Base-by-base conservation (phyloP, 2,888 invertebrate species). In the Pyrrhosoma nymphula region DNA sequence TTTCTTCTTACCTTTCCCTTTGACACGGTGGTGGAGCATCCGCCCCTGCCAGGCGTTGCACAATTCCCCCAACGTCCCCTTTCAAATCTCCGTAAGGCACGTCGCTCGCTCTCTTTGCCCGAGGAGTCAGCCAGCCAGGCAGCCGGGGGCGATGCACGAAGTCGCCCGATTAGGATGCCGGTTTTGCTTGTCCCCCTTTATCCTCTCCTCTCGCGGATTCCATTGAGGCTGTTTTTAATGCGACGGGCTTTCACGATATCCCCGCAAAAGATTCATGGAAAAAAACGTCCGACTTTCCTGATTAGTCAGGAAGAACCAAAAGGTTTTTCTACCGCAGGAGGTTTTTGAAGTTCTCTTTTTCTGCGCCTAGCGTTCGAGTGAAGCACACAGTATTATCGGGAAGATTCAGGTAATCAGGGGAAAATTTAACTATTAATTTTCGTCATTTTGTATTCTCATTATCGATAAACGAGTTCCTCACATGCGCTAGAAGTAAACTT, bases 1-100 rank as follows among this genome's bases (percentile, higher is more conserved):
- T 8, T 47, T 8, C 47, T 35, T 12, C 30, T n/a, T 20, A 56
- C 89, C 26, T 69, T 26, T 82, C 30, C 82, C 82, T 82, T 82
- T 35, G 82, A 82, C 82, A 82, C 35, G 14, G 82, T 55, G 20
- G 26, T 63, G 75, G 93, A 69, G 93, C 63, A 93, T 93, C 93
- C 93, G 93, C 93, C 93, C 91, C 47, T 91, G 30, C 91, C 63
- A 63, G 60, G 91, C 30, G 93, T 75, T 75, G 47, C 69, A 47
- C 93, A 75, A 75, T 93, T n/a, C 93, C 30, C 63, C 63, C 30
- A 14, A 20, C 10, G n/a, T 39, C 47, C 26, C 55, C 89, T 89
- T 82, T 82, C 82, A 82, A 82, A 82, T 82, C 82, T 82, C 82
- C 82, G 82, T 82, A 82, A 82, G 82, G 82, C 30, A 82, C 82